phyloP scores from a whole-genome alignment of 2,797 vertebrate genomes.

The Coregonus suidteri region DNA sequence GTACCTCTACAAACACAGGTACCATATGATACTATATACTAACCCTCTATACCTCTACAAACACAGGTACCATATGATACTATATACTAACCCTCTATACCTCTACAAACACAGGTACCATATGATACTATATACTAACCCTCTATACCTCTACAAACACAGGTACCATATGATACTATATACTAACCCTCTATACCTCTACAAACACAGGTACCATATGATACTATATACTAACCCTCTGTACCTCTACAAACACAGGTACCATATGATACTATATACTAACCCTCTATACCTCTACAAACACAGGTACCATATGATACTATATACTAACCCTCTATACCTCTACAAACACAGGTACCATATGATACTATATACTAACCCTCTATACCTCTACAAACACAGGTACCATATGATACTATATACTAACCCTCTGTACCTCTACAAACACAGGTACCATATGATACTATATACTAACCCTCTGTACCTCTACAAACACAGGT shows the following conservation, averaged over 20 bases:
- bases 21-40: neutral
- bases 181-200: neutral
- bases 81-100: too few species aligned
- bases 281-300: neutral
- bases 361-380: neutral
- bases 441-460: conserved; percentile 67
- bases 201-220: neutral
- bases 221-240: too few species aligned
- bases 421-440: too few species aligned
- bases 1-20: neutral
- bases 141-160: too few species aligned
- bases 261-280: conserved; percentile 7
- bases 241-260: conserved; percentile 65
- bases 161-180: conserved; percentile 67
- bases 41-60: too few species aligned
- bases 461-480: neutral
- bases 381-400: neutral
- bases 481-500: neutral
- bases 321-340: too few species aligned
- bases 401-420: neutral
- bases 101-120: neutral
- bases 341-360: conserved; percentile 67
- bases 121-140: neutral
- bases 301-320: neutral
- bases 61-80: conserved; percentile 67